Conservation (phyloP, 2,113 vertebrate species). For the Channa maculata region DNA sequence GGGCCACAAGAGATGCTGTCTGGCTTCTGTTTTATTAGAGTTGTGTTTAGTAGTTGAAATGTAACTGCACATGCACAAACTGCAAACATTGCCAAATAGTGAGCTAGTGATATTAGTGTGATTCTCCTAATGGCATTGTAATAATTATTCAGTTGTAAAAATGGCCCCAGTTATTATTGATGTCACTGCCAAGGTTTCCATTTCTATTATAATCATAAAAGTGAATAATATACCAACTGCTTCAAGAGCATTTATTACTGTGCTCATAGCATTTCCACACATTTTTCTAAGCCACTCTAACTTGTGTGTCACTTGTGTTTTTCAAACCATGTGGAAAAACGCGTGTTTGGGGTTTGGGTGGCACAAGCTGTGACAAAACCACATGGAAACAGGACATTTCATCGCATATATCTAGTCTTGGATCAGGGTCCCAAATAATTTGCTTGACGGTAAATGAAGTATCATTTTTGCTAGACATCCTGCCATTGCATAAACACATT, state of each 20-base stretch:
- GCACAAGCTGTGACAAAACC: slow-evolving; percentile 73
- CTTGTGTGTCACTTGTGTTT: slow-evolving; percentile 67
- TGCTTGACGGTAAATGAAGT: slow-evolving; percentile 57
- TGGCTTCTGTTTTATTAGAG: slow-evolving; percentile 64
- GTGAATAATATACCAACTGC: slow-evolving; percentile 35
- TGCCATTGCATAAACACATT: slow-evolving; percentile 40
- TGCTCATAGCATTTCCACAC: slow-evolving; percentile 53
- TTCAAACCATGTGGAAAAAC: slow-evolving; percentile 73
- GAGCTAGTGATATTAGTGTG: slow-evolving; percentile 36
- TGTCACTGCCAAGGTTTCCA: slow-evolving; percentile 16
- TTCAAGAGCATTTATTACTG: slow-evolving; percentile 54
- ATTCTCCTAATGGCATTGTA: slow-evolving; percentile 22
- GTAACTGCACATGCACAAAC: slow-evolving; percentile 56
- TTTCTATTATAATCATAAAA: slow-evolving; percentile 35
- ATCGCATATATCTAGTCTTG: slow-evolving; percentile 68
- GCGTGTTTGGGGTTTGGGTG: slow-evolving; percentile 73
- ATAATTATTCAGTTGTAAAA: slow-evolving; percentile 28
- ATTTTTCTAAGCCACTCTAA: slow-evolving; percentile 54
- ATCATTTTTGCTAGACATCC: slow-evolving; percentile 39
- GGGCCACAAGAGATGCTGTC: slow-evolving; percentile 61
- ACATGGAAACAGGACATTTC: slow-evolving; percentile 74
- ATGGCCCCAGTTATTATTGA: neutral
- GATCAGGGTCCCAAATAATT: slow-evolving; percentile 57
- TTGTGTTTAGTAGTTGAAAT: slow-evolving; percentile 62
- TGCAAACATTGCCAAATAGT: slow-evolving; percentile 45